Conservation (phyloP, 37 sponge, comb jelly and placozoan species). For the Spongilla lacustris region DNA sequence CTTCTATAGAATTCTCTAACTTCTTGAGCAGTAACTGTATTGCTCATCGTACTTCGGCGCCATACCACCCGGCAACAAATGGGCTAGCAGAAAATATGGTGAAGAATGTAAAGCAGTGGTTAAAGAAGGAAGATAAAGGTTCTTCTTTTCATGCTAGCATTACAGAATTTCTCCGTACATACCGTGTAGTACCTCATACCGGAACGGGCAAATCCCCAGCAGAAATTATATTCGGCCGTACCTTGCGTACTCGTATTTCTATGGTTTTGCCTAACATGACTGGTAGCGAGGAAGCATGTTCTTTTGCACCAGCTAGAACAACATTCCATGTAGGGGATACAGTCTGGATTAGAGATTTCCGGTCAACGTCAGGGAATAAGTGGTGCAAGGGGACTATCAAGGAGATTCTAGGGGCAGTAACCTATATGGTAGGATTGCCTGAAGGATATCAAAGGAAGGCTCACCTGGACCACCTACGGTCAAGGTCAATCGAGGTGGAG, state of each 20-base stretch:
- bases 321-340: no score
- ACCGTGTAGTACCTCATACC: neutral
- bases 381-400: neutral
- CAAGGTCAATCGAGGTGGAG: neutral
- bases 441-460: neutral
- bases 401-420: neutral
- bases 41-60: neutral
- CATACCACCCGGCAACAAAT: constrained; percentile 9
- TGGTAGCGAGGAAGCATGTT: no score
- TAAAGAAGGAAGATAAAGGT: neutral
- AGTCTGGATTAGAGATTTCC: neutral
- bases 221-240: neutral
- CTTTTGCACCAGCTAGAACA: no score
- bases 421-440: neutral
- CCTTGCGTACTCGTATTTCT: neutral
- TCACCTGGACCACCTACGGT: neutral
- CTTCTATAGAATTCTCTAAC: neutral
- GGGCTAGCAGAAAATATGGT: neutral
- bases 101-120: neutral
- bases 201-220: neutral
- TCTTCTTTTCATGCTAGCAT: neutral
- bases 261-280: neutral
- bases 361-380: neutral
- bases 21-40: neutral
- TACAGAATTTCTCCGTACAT: neutral